Conservation (phyloP, 2,888 invertebrate genomes). For the Cactoblastis cactorum region DNA sequence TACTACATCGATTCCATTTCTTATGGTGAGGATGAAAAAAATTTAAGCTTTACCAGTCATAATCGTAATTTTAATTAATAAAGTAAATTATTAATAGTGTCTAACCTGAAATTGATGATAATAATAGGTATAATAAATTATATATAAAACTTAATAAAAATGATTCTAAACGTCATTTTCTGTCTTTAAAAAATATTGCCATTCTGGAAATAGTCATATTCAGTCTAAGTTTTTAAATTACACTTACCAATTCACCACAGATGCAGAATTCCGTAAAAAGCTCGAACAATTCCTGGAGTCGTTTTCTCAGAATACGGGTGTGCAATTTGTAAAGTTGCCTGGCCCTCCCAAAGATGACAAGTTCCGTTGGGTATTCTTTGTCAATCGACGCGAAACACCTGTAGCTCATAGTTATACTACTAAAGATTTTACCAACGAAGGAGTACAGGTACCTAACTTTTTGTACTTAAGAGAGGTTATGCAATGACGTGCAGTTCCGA, state of each 20-base stretch:
- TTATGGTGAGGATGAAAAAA: conserved; percentile 41
- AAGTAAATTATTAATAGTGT: too few species aligned
- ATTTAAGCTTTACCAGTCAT: neutral
- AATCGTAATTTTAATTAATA: too few species aligned
- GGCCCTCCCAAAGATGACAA: conserved; percentile 38
- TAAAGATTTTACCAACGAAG: conserved; percentile 41
- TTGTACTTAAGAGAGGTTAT: too few species aligned
- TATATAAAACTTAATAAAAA: too few species aligned
- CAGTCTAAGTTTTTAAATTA: neutral
- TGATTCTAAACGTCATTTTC: too few species aligned
- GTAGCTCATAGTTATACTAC: conserved; percentile 46
- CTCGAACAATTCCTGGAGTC: conserved; percentile 44
- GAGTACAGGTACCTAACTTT: conserved; percentile 47
- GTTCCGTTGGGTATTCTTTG: conserved; percentile 54
- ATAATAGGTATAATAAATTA: too few species aligned
- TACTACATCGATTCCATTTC: conserved; percentile 51
- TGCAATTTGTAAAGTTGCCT: conserved; percentile 49
- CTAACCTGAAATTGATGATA: too few species aligned
- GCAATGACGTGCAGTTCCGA: too few species aligned
- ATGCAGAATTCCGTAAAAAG: conserved; percentile 36
- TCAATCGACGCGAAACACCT: conserved; percentile 48
- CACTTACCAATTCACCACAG: neutral
- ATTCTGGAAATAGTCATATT: too few species aligned
- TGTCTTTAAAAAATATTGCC: too few species aligned
- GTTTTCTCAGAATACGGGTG: conserved; percentile 33